Conservation (phyloP, 64 coral and sea anemone genomes). For the Porites lutea region DNA sequence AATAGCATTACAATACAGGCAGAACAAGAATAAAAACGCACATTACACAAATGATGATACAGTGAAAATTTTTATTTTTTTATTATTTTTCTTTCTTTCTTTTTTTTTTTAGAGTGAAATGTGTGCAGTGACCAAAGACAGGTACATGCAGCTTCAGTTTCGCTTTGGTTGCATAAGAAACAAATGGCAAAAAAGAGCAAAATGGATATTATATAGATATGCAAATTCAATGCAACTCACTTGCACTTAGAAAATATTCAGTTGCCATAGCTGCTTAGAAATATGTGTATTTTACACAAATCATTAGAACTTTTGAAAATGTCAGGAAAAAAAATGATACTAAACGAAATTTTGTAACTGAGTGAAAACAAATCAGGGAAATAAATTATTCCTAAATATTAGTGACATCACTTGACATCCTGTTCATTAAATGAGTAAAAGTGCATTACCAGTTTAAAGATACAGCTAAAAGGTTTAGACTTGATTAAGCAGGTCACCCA, state of each 20-base stretch:
- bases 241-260: slow-evolving; percentile 2
- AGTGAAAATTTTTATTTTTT: neutral
- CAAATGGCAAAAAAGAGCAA: neutral
- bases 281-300: slow-evolving; percentile 2
- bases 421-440: neutral
- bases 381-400: neutral
- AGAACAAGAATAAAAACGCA: neutral
- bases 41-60: neutral
- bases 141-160: neutral
- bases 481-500: no score
- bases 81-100: no score
- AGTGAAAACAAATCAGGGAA: neutral
- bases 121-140: neutral
- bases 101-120: neutral
- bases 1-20: neutral
- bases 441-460: neutral
- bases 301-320: neutral
- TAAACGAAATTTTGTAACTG: neutral
- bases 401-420: neutral
- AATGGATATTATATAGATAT: neutral
- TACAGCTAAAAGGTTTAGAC: neutral
- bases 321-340: neutral
- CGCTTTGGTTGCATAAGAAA: neutral
- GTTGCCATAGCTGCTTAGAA: neutral
- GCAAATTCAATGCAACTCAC: neutral